These are phyloP conservation scores for Adelosebastes latens DNA, from an alignment of 2,797 vertebrate species.

Conservation along the genomic window DNA sequence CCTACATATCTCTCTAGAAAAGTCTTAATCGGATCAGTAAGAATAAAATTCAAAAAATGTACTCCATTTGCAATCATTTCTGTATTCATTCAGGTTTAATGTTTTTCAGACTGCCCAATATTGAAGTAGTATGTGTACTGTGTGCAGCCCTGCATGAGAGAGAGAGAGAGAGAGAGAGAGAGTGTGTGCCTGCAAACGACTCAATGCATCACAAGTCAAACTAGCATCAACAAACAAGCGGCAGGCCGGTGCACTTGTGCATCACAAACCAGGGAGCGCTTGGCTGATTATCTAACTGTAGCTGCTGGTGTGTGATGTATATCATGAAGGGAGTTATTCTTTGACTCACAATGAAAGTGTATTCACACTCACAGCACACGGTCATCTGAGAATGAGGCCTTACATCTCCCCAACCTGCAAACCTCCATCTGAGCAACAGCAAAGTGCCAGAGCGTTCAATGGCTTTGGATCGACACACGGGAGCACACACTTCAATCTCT, in stretches of 20 bases:
- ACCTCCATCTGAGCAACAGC: not conserved
- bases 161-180: not conserved
- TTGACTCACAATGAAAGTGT: not conserved
- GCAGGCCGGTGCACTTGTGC: not conserved
- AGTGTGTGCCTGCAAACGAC: not conserved
- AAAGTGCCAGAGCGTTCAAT: not conserved
- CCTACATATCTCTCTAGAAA: too few species aligned
- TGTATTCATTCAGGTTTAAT: not conserved
- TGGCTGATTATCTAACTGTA: not conserved
- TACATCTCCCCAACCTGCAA: not conserved
- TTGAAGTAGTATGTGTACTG: not conserved
- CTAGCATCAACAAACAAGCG: not conserved
- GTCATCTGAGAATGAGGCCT: not conserved
- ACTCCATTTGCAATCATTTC: not conserved
- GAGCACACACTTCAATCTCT: slow-evolving; percentile 4
- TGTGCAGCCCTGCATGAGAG: not conserved
- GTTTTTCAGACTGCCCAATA: not conserved
- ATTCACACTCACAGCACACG: not conserved
- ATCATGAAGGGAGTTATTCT: not conserved
- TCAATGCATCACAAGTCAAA: not conserved
- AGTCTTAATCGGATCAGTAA: too few species aligned
- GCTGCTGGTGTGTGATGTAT: not conserved
- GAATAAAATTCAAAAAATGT: too few species aligned
- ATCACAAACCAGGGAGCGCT: not conserved
- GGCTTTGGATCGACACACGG: not conserved